A percentile compares a stretch with the other conserved stretches of the same genome.
Conservation (phyloP, 1,140 invertebrate genomes). For the Leguminivora glycinivorella region DNA sequence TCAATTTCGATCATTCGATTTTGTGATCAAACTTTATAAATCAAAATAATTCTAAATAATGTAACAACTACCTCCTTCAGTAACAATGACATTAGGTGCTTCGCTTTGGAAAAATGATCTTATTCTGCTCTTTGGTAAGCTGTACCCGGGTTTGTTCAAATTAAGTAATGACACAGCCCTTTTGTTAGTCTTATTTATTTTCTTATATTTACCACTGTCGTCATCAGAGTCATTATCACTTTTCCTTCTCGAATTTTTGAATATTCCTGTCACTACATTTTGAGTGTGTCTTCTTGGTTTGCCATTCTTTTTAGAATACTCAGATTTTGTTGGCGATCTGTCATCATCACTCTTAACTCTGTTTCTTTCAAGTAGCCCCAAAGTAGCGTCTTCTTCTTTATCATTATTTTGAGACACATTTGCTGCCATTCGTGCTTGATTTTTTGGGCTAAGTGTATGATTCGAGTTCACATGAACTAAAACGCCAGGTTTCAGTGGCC, state of each 20-base stretch:
- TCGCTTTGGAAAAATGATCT: slow-evolving; percentile 72
- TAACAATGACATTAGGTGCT: slow-evolving; percentile 71
- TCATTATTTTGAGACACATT: slow-evolving; percentile 44
- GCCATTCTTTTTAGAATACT: slow-evolving; percentile 64
- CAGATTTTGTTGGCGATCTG: slow-evolving; percentile 44
- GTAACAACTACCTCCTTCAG: slow-evolving; percentile 75
- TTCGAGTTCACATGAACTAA: slow-evolving; percentile 89
- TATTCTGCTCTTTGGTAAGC: slow-evolving; percentile 58
- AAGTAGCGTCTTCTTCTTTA: slow-evolving; percentile 54
- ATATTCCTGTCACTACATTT: slow-evolving; percentile 63
- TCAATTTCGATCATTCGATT: no score
- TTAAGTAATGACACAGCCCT: slow-evolving; percentile 67
- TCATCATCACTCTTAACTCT: slow-evolving; percentile 43
- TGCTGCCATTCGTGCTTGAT: slow-evolving; percentile 60
- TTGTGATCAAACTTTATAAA: background rate
- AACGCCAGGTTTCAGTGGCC: slow-evolving; percentile 93
- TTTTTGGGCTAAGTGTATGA: slow-evolving; percentile 76
- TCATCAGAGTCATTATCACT: slow-evolving; percentile 65
- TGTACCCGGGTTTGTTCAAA: slow-evolving; percentile 61
- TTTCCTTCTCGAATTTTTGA: slow-evolving; percentile 66
- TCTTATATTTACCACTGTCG: slow-evolving; percentile 69
- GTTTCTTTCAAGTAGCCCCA: slow-evolving; percentile 70
- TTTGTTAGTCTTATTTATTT: slow-evolving; percentile 71
- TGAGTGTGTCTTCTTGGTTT: slow-evolving; percentile 57
- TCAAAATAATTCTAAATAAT: slow-evolving; percentile 31